These are phyloP conservation scores for Autographa gamma DNA, from an alignment of 2,888 invertebrate species.

Conservation along the genomic window DNA sequence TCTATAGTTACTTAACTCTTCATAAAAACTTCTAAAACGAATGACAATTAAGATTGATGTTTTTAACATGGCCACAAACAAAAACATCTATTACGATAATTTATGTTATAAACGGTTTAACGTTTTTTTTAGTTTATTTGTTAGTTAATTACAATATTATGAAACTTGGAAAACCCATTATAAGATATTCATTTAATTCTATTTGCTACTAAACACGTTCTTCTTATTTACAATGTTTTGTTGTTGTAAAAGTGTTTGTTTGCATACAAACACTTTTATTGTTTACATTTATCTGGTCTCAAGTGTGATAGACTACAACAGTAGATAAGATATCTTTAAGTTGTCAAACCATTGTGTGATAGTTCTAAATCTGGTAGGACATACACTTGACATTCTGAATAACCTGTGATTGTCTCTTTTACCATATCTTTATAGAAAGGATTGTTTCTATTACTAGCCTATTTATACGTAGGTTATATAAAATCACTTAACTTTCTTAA, in stretches of 20 bases:
- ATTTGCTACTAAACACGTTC: no score
- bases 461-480: no score
- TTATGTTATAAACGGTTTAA: background rate
- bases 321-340: constrained; percentile 26
- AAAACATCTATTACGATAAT: background rate
- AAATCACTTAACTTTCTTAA: no score
- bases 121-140: no score
- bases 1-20: no score
- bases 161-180: background rate
- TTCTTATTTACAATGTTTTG: no score
- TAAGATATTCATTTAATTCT: background rate
- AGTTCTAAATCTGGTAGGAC: background rate
- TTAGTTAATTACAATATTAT: background rate
- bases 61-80: background rate
- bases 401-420: no score
- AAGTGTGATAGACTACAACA: constrained; percentile 18
- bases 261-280: background rate
- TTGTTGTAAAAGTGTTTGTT: no score
- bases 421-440: background rate
- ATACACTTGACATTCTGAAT: background rate
- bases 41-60: no score
- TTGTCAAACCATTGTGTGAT: background rate
- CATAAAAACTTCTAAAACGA: no score
- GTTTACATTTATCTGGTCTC: constrained; percentile 10
- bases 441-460: background rate